A percentile compares a stretch with the other conserved stretches of the same genome.
Evolutionary conservation across 2,797 vertebrate species (phyloP).

Genomic region (Allobates femoralis): DNA sequence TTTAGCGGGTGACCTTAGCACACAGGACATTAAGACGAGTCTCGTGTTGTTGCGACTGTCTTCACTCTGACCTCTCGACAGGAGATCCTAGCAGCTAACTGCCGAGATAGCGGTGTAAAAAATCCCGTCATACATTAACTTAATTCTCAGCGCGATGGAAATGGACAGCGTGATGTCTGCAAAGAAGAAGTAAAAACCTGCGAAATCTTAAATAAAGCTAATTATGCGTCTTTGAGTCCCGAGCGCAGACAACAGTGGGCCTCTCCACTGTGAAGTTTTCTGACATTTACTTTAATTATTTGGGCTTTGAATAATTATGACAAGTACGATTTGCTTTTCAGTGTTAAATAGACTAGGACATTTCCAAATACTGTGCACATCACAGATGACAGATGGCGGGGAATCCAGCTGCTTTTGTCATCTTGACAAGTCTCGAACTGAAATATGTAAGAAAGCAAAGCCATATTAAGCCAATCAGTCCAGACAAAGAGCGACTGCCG

Average conservation of each 20-base stretch:
- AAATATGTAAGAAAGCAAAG: neutral
- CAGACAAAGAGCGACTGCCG: neutral
- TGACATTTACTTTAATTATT: conserved; percentile 25
- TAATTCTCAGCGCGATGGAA: neutral
- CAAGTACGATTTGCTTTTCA: conserved; percentile 11
- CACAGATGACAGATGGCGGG: conserved; percentile 8
- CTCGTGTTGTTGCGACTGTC: neutral
- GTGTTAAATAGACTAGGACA: conserved; percentile 23
- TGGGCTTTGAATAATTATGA: conserved; percentile 15
- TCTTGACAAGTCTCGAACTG: conserved; percentile 17
- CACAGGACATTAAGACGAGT: neutral
- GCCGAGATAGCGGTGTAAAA: neutral
- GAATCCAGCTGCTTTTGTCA: conserved; percentile 26
- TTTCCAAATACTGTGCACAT: conserved; percentile 21
- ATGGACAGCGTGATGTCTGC: conserved; percentile 6
- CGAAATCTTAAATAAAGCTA: conserved; percentile 4
- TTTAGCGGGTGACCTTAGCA: neutral
- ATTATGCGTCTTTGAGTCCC: neutral
- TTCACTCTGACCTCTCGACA: conserved; percentile 17
- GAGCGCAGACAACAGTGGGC: neutral
- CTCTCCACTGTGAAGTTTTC: neutral
- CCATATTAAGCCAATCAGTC: neutral
- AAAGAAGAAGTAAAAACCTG: conserved; percentile 1
- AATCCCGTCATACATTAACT: neutral
- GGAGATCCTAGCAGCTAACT: conserved; percentile 11